Conservation (phyloP, 92 coral and sea anemone genomes). For the Zoanthus gigantus region DNA sequence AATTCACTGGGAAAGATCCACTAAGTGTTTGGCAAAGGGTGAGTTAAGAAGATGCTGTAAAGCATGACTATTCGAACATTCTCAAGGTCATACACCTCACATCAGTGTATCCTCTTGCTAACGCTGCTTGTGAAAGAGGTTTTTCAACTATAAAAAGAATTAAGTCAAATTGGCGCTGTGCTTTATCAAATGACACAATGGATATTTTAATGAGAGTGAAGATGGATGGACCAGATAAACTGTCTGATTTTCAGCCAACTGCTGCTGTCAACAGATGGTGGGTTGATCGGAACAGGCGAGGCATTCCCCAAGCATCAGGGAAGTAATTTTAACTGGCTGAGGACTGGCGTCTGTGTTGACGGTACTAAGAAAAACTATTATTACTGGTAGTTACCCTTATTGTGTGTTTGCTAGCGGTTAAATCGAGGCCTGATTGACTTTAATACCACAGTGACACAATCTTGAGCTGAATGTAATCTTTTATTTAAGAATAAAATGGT, state of each 20-base stretch:
- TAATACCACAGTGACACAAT: constrained; percentile 5
- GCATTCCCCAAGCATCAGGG: neutral
- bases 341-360: neutral
- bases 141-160: constrained; percentile 42
- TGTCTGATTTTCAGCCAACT: constrained; percentile 38
- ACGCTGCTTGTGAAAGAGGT: constrained; percentile 63
- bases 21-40: constrained; percentile 55
- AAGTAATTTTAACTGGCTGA: neutral
- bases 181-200: constrained; percentile 14
- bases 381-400: neutral
- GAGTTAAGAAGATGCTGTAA: constrained; percentile 58
- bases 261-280: constrained; percentile 46
- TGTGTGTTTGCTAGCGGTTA: neutral
- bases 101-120: constrained; percentile 53
- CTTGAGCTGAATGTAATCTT: neutral
- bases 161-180: constrained; percentile 20
- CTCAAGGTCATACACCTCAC: constrained; percentile 59
- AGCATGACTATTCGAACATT: constrained; percentile 44
- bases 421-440: neutral
- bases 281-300: constrained; percentile 14
- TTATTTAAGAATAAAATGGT: constrained; percentile 20
- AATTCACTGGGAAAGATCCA: constrained; percentile 45
- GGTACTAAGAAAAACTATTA: constrained; percentile 8
- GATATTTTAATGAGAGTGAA: constrained; percentile 40
- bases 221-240: constrained; percentile 14